Base-by-base conservation (phyloP, 2,797 vertebrate genomes). In the Enteromius unitaeniatus region DNA sequence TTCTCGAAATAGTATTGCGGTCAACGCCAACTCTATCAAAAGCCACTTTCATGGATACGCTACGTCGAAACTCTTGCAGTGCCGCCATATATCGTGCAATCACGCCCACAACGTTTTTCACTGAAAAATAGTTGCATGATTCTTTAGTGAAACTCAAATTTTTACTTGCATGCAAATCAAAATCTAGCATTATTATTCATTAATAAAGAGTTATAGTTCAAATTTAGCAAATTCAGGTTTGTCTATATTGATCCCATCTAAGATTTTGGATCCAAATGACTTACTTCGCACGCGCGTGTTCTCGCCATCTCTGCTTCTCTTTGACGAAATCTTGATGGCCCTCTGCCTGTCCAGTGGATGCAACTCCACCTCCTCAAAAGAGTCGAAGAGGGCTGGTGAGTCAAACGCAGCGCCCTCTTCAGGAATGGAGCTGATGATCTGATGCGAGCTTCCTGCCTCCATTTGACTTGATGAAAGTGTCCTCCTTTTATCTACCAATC, bases 21-120 rank as follows among this genome's bases (percentile, higher is more conserved):
- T 93, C 93, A 42, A 94, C 92, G 0, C 92, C 92, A 0, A 93
- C 92, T 4, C 93, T 88, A 86, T 94, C 93, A 1, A 94, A 94
- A 60, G 93, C 92, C 81, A 93, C 93, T 81, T 93, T 93, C 93
- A 94, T 93, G 78, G 93, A 94, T 14, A 93, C 92, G 1, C 92
- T 92, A 28, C 89, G 85, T 4, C 89, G 88, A 26, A 92, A 94
- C 77, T 93, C 92, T 81, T 94, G 90, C 11, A 94, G 92, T 17
- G 92, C 91, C 0, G 92, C 89, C 92, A 92, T 92, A 84, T 93
- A 93, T 69, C 93, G 89, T 0, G 92, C 93, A 6, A 94, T 94
- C 68, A 94, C 93, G 0, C 91, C 92, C n/a, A 90, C 90, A 42
- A 93, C 90, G 14, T 93, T 93, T 74, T 93, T 93, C 91, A 93